Conservation (phyloP, 2,797 vertebrate species). For the Novumbra hubbsi region DNA sequence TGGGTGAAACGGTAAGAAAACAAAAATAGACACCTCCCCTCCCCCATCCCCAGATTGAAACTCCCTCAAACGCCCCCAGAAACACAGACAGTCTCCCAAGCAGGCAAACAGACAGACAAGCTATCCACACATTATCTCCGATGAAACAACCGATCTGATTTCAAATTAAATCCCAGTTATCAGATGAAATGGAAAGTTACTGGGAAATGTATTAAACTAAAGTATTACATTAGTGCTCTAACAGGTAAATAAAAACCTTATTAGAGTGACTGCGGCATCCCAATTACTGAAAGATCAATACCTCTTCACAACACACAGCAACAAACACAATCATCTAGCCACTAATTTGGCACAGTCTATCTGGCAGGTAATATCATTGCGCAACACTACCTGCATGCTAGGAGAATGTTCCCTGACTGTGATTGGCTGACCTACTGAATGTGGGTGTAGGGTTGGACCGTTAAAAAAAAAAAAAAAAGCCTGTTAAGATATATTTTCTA, state of each 20-base stretch:
- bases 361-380: neutral
- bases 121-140: neutral
- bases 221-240: no score
- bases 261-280: neutral
- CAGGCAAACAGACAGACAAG: neutral
- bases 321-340: neutral
- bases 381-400: no score
- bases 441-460: no score
- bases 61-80: neutral
- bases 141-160: neutral
- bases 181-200: neutral
- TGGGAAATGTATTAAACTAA: no score
- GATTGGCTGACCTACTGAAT: no score
- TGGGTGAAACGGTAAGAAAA: conserved; percentile 15
- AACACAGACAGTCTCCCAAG: conserved; percentile 13
- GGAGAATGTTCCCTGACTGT: no score
- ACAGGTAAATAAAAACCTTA: neutral
- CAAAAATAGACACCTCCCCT: conserved; percentile 49
- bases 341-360: neutral
- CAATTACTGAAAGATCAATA: neutral
- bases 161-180: neutral
- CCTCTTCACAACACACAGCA: neutral
- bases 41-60: conserved; percentile 18
- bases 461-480: no score
- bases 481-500: no score